Evolutionary conservation across 1,140 invertebrate genomes (phyloP), one percentile per base, ranked within the genome.

Genomic region (Caenorhabditis remanei): DNA sequence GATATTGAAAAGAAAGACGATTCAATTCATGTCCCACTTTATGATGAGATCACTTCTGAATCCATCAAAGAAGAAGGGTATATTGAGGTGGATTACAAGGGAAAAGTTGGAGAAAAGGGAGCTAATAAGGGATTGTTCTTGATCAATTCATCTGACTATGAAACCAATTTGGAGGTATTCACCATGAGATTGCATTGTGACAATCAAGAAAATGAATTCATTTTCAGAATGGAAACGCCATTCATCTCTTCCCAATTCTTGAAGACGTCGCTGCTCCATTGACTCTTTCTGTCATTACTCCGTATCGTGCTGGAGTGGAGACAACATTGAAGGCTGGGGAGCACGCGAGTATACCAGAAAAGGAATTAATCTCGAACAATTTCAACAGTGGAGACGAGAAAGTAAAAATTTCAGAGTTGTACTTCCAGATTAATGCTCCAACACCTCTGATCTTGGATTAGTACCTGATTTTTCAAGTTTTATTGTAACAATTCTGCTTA

Each of bases 81-180:
- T 14, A 63, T 63, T 63, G 21, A 63, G 32, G 58, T 63, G n/a
- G 24, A 24, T 11, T 63, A 63, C 58, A 63, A 63, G 21, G 58
- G 58, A 63, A 63, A 63, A 63, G 8, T 63, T 21, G 58, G 58
- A 9, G 58, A 32, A 63, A 0, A n/a, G 14, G 58, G 24, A 63
- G 58, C 14, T 1, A 19, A 19, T n/a, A n/a, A 63, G 14, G 58
- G 58, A 32, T 32, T 32, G 3, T 8, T n/a, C n/a, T 32, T n/a
- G 8, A 0, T 58, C 55, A n/a, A 58, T 7, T 14, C 14, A 58
- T 19, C n/a, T n/a, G n/a, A 14, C 11, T 58, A 58, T 58, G 55
- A 58, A 4, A n/a, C 55, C 6, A 58, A 58, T 19, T 58, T 58
- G 8, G n/a, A 58, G 14, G 55, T 58, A 6, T 19, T 14, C 0